phyloP scores from a whole-genome alignment of 2,797 vertebrate genomes.

The Myotis myotis region DNA sequence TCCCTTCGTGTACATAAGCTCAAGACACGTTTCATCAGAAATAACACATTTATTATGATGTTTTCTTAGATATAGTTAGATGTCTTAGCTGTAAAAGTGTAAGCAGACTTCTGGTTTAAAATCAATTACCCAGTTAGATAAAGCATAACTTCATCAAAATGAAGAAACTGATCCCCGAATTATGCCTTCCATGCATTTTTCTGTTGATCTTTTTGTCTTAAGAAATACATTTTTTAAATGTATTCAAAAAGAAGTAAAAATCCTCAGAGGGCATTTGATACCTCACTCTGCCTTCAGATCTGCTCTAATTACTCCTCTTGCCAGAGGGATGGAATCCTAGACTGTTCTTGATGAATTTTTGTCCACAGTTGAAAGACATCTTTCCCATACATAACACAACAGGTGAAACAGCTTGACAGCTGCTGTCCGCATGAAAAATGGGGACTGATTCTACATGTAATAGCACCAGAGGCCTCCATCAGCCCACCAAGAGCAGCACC shows the following conservation, averaged over 20 bases:
- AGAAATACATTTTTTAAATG: background rate
- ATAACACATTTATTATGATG: background rate
- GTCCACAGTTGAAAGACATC: background rate
- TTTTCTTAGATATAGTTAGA: background rate
- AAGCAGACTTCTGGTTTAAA: constrained; percentile 17
- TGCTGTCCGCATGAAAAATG: background rate
- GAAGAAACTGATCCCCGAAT: background rate
- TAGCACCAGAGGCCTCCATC: background rate
- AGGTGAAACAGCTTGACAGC: background rate
- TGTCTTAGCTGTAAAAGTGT: background rate
- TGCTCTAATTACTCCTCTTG: constrained; percentile 8
- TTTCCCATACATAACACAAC: background rate
- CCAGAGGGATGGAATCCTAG: background rate
- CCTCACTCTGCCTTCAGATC: background rate
- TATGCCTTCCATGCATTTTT: background rate
- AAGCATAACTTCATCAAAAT: constrained; percentile 2
- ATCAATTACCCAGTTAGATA: constrained; percentile 12
- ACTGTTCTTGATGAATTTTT: constrained; percentile 23
- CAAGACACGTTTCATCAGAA: background rate
- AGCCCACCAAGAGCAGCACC: background rate
- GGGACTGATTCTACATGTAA: background rate
- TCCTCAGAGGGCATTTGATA: background rate
- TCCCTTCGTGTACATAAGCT: constrained; percentile 27
- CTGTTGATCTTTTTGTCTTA: background rate
- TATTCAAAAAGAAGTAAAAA: constrained; percentile 42